These are phyloP conservation scores for Canis aureus DNA, from an alignment of 2,113 vertebrate species.

Conservation along the genomic window DNA sequence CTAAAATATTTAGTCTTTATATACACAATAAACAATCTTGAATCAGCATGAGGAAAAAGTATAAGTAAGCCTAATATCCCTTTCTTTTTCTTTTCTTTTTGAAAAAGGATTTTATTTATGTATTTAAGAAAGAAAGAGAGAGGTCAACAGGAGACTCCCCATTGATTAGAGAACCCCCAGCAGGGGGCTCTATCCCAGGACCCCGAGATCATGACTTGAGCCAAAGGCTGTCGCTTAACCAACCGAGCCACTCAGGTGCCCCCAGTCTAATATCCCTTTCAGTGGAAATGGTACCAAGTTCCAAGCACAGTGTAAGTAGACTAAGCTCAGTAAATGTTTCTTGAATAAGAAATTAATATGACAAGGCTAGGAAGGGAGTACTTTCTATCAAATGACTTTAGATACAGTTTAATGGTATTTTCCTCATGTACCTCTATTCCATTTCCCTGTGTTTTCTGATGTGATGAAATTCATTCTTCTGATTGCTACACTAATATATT, in stretches of 20 bases:
- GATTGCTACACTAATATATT: not conserved
- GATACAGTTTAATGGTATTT: not conserved
- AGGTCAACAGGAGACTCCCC: too few relatives aligned
- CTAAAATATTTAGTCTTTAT: constrained; percentile 32
- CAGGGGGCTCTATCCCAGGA: too few relatives aligned
- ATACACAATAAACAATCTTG: constrained; percentile 21
- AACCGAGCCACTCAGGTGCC: too few relatives aligned
- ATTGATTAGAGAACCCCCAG: too few relatives aligned
- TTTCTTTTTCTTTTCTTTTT: too few relatives aligned
- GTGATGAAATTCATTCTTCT: not conserved
- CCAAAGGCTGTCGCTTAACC: too few relatives aligned
- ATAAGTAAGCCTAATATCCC: not conserved
- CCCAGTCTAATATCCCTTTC: not conserved
- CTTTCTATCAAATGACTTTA: constrained; percentile 4
- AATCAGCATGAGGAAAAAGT: constrained; percentile 5
- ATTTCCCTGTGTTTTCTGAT: not conserved
- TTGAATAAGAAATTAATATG: not conserved
- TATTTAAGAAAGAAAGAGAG: too few relatives aligned
- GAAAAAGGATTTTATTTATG: too few relatives aligned
- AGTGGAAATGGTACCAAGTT: not conserved
- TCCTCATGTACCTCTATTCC: not conserved
- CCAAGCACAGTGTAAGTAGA: not conserved
- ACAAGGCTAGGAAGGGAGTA: not conserved
- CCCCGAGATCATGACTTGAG: too few relatives aligned
- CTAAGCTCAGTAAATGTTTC: not conserved